Conservation (phyloP, 2,113 vertebrate genomes). For the Catharus bicknelli region DNA sequence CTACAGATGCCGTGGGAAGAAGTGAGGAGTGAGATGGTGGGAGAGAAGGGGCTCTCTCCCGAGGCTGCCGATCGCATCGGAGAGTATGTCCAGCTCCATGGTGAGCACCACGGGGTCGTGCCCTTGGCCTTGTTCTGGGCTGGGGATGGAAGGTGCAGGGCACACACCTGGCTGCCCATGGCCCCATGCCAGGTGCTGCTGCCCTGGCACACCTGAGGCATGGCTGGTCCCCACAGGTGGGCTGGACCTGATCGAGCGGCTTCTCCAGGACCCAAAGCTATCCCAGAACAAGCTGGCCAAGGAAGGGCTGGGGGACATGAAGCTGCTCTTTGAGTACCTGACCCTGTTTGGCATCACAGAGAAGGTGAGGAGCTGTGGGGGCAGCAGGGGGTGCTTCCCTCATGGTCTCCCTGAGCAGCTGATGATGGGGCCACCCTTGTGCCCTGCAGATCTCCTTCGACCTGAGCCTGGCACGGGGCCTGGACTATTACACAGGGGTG, state of each 20-base stretch:
- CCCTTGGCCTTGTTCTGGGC: slow-evolving; percentile 75
- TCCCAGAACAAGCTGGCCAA: slow-evolving; percentile 86
- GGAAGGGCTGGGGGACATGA: slow-evolving; percentile 89
- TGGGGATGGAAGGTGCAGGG: slow-evolving; percentile 83
- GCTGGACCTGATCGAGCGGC: slow-evolving; percentile 81
- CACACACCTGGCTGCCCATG: fast-evolving
- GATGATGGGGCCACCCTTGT: neutral
- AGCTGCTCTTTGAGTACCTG: slow-evolving; percentile 89
- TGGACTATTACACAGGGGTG: slow-evolving; percentile 95
- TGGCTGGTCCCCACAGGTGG: slow-evolving; percentile 75
- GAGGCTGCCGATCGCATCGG: slow-evolving; percentile 86
- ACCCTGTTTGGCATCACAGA: slow-evolving; percentile 86
- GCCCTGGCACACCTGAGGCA: slow-evolving; percentile 70
- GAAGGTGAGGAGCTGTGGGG: slow-evolving; percentile 79
- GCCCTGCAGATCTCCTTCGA: slow-evolving; percentile 87
- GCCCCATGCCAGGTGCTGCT: fast-evolving
- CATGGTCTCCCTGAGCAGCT: fast-evolving
- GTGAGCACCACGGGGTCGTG: slow-evolving; percentile 26
- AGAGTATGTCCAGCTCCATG: slow-evolving; percentile 81
- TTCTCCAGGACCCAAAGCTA: slow-evolving; percentile 86
- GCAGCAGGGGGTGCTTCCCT: slow-evolving; percentile 30
- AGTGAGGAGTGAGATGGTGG: slow-evolving; percentile 90
- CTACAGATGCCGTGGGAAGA: slow-evolving; percentile 87
- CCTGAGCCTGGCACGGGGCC: slow-evolving; percentile 91
- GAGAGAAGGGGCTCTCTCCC: slow-evolving; percentile 84